These are phyloP conservation scores for Nomada fabriciana DNA, from an alignment of 2,888 invertebrate species.

Conservation along the genomic window DNA sequence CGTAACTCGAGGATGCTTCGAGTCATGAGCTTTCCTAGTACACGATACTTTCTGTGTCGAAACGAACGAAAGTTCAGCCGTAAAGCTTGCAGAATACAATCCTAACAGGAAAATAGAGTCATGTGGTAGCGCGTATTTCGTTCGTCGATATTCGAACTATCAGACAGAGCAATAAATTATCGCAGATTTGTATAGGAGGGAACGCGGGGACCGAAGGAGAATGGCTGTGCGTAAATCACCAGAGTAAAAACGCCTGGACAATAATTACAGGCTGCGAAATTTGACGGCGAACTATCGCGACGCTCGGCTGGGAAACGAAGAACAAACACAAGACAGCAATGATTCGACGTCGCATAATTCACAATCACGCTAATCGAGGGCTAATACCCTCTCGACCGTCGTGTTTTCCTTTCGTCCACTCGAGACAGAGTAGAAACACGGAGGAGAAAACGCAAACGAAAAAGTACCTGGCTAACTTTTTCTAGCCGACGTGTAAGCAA, in stretches of 20 bases:
- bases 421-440: not conserved
- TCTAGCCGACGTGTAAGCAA: slow-evolving; percentile 36
- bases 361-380: slow-evolving; percentile 15
- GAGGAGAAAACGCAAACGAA: not conserved
- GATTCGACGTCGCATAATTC: slow-evolving; percentile 22
- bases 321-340: slow-evolving; percentile 1
- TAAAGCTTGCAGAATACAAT: slow-evolving; percentile 44
- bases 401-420: not conserved
- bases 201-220: slow-evolving; percentile 5
- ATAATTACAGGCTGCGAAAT: slow-evolving; percentile 30
- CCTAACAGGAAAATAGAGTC: not conserved
- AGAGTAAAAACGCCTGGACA: not conserved
- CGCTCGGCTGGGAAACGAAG: not conserved
- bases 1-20: slow-evolving; percentile 19
- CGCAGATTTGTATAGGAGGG: slow-evolving; percentile 49
- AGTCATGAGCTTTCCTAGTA: not conserved
- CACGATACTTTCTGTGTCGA: not conserved
- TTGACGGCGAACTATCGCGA: slow-evolving; percentile 33
- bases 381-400: not conserved
- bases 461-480: slow-evolving; percentile 30
- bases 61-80: slow-evolving; percentile 56
- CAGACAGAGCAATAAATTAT: slow-evolving; percentile 57
- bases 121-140: not conserved
- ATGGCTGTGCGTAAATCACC: slow-evolving; percentile 58
- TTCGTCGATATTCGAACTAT: slow-evolving; percentile 50